phyloP scores from a whole-genome alignment of 2,888 invertebrate genomes.

The Scrobipalpa costella region DNA sequence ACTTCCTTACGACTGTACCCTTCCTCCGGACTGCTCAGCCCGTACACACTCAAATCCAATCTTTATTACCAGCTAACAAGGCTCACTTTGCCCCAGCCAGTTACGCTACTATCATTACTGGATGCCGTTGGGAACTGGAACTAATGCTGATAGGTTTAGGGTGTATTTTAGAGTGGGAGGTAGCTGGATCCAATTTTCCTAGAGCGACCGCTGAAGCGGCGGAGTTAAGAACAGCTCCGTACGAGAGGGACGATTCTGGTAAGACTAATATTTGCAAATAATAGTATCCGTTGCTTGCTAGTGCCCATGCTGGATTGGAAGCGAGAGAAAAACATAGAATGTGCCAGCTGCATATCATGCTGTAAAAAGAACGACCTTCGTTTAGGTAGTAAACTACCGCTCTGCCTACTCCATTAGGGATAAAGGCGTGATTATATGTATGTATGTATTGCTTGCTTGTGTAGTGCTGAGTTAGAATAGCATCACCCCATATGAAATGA shows the following conservation, averaged over 20 bases:
- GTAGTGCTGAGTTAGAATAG: no score
- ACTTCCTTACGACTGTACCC: constrained; percentile 81
- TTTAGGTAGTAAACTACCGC: no score
- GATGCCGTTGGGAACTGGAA: constrained; percentile 44
- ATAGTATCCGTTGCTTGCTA: neutral
- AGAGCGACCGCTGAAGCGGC: constrained; percentile 67
- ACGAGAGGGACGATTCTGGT: constrained; percentile 9
- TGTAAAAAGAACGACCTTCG: no score
- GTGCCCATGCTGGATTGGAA: no score
- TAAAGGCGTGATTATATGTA: no score
- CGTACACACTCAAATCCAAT: constrained; percentile 48
- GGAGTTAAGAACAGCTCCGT: constrained; percentile 74
- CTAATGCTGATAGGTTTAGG: constrained; percentile 40
- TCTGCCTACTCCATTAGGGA: no score
- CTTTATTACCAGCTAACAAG: constrained; percentile 43
- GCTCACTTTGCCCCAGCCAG: constrained; percentile 34
- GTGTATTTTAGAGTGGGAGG: constrained; percentile 45
- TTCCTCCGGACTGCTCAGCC: constrained; percentile 67
- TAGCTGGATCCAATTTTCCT: constrained; percentile 69
- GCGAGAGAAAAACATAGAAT: no score
- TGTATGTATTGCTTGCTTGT: no score
- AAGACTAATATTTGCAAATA: neutral
- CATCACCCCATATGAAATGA: no score
- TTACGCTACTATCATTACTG: constrained; percentile 32
- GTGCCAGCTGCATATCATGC: no score